Evolutionary conservation across 2,797 vertebrate genomes (phyloP).

Genomic region (Adelosebastes latens): DNA sequence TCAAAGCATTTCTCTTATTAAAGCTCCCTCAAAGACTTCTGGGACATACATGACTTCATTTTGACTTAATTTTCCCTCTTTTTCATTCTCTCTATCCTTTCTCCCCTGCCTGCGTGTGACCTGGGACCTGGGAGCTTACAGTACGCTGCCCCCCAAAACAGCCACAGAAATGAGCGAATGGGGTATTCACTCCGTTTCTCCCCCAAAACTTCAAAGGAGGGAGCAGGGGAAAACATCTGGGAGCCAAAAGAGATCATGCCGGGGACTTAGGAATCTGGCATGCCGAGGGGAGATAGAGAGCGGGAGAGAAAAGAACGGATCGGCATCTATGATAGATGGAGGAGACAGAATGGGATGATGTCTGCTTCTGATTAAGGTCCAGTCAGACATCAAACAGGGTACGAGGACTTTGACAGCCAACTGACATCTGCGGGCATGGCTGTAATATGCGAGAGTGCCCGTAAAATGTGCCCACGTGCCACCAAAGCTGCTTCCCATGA

Average conservation of each 20-base stretch:
- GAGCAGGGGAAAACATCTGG: constrained; percentile 73
- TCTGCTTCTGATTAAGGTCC: constrained; percentile 77
- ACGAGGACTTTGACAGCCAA: constrained; percentile 49
- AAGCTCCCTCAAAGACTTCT: constrained; percentile 57
- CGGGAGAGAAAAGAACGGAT: constrained; percentile 58
- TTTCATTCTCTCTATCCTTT: constrained; percentile 36
- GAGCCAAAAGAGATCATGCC: constrained; percentile 68
- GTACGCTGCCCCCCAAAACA: constrained; percentile 44
- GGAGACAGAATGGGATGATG: constrained; percentile 58
- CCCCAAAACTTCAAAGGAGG: constrained; percentile 70
- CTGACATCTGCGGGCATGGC: constrained; percentile 51
- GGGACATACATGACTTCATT: constrained; percentile 63
- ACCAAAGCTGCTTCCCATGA: constrained; percentile 12
- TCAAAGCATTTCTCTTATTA: constrained; percentile 70
- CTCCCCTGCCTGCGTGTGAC: constrained; percentile 64
- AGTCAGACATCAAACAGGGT: constrained; percentile 58
- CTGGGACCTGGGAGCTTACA: constrained; percentile 38
- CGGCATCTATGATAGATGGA: constrained; percentile 62
- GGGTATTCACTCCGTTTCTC: constrained; percentile 47
- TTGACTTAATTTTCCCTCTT: constrained; percentile 42
- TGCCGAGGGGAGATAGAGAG: constrained; percentile 41
- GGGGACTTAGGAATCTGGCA: constrained; percentile 56
- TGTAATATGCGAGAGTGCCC: constrained; percentile 22
- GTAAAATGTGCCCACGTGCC: constrained; percentile 30
- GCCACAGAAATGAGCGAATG: constrained; percentile 50